Evolutionary conservation across 2,797 vertebrate species (phyloP).

Genomic region (Xiphophorus birchmanni): DNA sequence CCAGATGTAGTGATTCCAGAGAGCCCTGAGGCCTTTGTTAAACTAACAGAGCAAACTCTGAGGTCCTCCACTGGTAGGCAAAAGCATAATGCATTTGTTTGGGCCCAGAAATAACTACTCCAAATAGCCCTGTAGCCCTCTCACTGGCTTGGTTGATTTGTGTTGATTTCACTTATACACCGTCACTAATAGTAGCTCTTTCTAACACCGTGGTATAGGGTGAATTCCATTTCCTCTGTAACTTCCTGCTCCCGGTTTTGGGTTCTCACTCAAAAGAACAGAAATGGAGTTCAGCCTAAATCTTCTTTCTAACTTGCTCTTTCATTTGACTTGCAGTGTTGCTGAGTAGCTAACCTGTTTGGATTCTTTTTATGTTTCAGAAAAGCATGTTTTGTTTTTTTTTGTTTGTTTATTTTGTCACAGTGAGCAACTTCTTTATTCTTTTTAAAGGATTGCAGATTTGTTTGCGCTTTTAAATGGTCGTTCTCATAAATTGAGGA

Average conservation of each 20-base stretch:
- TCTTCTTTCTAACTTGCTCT: conserved; percentile 68
- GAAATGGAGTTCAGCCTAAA: conserved; percentile 77
- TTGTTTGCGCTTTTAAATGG: conserved; percentile 31
- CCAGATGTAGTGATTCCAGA: conserved; percentile 93
- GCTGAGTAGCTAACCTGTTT: conserved; percentile 67
- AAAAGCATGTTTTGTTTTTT: conserved; percentile 49
- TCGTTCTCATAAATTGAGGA: not conserved
- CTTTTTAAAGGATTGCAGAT: conserved; percentile 43
- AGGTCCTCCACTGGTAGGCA: conserved; percentile 89
- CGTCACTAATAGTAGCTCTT: conserved; percentile 50
- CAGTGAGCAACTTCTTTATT: conserved; percentile 34
- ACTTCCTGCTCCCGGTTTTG: conserved; percentile 18
- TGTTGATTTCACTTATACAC: conserved; percentile 58
- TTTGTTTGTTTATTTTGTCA: conserved; percentile 19
- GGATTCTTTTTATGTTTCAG: conserved; percentile 38
- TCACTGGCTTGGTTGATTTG: conserved; percentile 69
- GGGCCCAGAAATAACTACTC: conserved; percentile 54
- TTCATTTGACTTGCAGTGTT: conserved; percentile 64
- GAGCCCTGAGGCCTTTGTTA: conserved; percentile 91
- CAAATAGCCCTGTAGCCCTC: conserved; percentile 49
- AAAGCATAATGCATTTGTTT: conserved; percentile 66
- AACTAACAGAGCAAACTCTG: conserved; percentile 90
- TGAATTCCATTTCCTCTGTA: conserved; percentile 68
- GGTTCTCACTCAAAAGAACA: conserved; percentile 22
- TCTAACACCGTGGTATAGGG: conserved; percentile 68